Conservation (phyloP, 2,888 invertebrate species). For the Torymus auratus region DNA sequence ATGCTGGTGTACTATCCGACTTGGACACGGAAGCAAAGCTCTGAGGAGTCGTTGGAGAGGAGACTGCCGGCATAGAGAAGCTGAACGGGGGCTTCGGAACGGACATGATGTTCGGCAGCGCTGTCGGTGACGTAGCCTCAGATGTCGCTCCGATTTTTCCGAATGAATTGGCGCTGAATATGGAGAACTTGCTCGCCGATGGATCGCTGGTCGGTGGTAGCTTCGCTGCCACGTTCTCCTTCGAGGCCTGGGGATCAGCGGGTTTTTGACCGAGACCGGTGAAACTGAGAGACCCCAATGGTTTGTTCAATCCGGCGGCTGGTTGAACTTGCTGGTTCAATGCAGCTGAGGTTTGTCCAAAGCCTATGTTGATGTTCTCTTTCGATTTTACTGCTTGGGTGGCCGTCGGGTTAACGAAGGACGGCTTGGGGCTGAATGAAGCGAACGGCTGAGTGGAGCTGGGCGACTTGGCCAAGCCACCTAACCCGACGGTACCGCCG, state of each 20-base stretch:
- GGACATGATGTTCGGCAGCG: conserved; percentile 1
- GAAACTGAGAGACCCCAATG: conserved; percentile 54
- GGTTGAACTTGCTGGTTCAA: not conserved
- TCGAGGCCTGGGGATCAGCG: not conserved
- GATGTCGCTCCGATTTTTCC: conserved; percentile 13
- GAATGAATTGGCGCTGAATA: conserved; percentile 6
- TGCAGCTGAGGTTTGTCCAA: conserved; percentile 1
- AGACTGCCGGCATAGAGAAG: conserved; percentile 24
- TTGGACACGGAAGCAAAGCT: conserved; percentile 24
- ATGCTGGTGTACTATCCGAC: conserved; percentile 23
- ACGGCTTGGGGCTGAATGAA: not conserved
- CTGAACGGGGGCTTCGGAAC: conserved; percentile 41
- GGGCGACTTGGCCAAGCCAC: conserved; percentile 16
- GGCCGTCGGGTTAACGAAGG: not conserved
- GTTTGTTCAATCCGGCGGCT: not conserved
- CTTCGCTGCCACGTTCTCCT: not conserved
- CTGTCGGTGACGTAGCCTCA: not conserved
- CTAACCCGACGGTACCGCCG: conserved; percentile 47
- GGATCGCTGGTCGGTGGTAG: not conserved
- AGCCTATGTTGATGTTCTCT: conserved; percentile 17
- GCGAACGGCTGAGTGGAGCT: not conserved
- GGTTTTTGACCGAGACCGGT: conserved; percentile 29
- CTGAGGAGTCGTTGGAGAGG: not conserved
- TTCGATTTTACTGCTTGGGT: conserved; percentile 12
- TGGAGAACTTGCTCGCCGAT: conserved; percentile 5